Percentiles rank a stretch among this genome's conserved stretches.
These are phyloP conservation scores for Rhopalosiphum maidis DNA, from an alignment of 1,140 invertebrate genomes.

Conservation along the genomic window DNA sequence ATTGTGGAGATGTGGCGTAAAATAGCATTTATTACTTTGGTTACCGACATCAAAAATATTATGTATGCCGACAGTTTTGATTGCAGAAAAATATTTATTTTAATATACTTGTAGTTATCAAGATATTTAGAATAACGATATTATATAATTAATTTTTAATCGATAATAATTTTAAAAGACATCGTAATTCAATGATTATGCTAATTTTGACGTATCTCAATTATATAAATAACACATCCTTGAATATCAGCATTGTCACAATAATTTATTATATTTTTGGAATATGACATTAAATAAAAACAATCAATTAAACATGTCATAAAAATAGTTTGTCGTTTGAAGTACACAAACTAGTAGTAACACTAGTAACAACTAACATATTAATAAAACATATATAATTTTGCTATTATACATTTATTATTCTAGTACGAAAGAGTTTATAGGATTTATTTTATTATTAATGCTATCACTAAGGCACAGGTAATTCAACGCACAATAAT, in stretches of 20 bases:
- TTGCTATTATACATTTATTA: not conserved
- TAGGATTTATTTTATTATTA: not conserved
- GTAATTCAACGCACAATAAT: not conserved
- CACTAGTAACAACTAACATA: not conserved
- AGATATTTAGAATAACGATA: not conserved
- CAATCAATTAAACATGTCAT: not conserved
- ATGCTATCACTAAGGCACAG: not conserved
- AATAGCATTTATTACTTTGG: not conserved
- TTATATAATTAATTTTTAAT: conserved; percentile 1
- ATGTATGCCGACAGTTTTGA: not conserved
- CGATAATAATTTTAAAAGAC: conserved; percentile 1
- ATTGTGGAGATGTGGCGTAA: not conserved
- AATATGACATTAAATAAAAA: not conserved
- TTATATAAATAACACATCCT: not conserved
- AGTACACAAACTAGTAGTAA: not conserved
- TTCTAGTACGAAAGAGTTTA: not conserved
- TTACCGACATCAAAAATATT: not conserved
- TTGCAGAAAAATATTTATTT: too few species aligned
- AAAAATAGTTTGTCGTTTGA: not conserved
- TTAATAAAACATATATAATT: not conserved
- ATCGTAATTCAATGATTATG: not conserved
- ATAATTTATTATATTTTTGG: not conserved
- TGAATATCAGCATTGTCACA: conserved; percentile 2
- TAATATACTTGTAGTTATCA: not conserved
- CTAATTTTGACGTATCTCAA: not conserved